Percentiles rank a stretch among this genome's conserved stretches.
Conservation (phyloP, 2,888 invertebrate genomes). For the Noctua comes region DNA sequence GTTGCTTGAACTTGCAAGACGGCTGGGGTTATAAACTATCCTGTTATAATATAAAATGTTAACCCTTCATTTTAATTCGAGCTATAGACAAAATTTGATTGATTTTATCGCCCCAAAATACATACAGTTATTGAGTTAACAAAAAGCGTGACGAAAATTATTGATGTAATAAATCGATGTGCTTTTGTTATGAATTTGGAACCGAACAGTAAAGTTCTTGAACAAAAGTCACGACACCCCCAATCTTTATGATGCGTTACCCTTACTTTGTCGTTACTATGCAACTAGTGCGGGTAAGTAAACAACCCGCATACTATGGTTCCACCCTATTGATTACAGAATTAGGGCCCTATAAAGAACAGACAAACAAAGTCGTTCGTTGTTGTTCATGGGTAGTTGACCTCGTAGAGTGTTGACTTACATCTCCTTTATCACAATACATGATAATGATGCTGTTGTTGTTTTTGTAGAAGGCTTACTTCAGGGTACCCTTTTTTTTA, state of each 20-base stretch:
- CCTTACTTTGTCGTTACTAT: not conserved
- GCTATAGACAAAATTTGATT: not conserved
- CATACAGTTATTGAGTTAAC: constrained; percentile 5
- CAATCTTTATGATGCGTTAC: not conserved
- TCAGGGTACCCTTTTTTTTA: not conserved
- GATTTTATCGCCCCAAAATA: not conserved
- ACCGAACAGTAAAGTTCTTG: not conserved
- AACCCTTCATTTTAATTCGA: not conserved
- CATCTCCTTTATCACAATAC: not conserved
- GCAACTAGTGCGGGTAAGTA: constrained; percentile 29
- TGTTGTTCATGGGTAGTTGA: not conserved
- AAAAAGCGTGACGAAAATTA: constrained; percentile 9
- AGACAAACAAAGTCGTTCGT: not conserved
- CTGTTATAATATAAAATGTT: not conserved
- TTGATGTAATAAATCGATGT: not conserved
- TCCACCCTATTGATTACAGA: constrained; percentile 20
- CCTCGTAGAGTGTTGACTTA: not conserved
- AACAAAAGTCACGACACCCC: not conserved
- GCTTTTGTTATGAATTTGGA: not conserved
- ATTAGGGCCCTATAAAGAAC: constrained; percentile 31
- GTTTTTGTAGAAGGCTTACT: not conserved
- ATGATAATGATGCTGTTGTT: not conserved
- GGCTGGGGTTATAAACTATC: not conserved
- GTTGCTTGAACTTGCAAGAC: not conserved
- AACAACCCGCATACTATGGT: constrained; percentile 46